Evolutionary conservation across 2,797 vertebrate genomes (phyloP).

Genomic region (Erpetoichthys calabaricus): DNA sequence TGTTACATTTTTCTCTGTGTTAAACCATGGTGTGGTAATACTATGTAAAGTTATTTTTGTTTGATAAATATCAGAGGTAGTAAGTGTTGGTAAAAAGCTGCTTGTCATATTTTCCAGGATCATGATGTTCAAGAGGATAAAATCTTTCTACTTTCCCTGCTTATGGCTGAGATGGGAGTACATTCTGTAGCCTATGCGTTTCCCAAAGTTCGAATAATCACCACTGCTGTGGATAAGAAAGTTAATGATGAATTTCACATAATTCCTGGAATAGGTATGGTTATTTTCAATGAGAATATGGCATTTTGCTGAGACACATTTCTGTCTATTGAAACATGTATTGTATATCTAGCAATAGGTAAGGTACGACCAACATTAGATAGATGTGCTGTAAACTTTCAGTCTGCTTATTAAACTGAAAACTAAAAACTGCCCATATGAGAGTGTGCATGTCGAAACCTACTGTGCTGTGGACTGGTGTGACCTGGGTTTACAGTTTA

Average conservation of each 20-base stretch:
- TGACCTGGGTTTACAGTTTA: neutral
- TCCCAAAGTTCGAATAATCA: conserved; percentile 74
- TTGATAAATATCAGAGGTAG: too few species aligned
- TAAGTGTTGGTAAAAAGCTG: too few species aligned
- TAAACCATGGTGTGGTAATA: too few species aligned
- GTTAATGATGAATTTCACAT: conserved; percentile 84
- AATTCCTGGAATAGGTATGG: conserved; percentile 79
- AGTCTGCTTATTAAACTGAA: too few species aligned
- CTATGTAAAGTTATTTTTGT: too few species aligned
- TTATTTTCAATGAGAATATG: too few species aligned
- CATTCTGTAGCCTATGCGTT: conserved; percentile 84
- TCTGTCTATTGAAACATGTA: neutral
- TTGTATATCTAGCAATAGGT: neutral
- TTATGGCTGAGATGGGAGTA: conserved; percentile 84
- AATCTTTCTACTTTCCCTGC: conserved; percentile 75
- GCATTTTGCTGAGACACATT: neutral
- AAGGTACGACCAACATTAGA: too few species aligned
- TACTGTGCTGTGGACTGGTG: accelerated
- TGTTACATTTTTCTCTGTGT: too few species aligned
- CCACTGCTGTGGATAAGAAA: conserved; percentile 79
- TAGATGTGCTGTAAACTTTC: too few species aligned
- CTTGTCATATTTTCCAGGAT: conserved; percentile 40
- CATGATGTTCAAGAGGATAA: conserved; percentile 77
- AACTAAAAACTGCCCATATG: neutral
- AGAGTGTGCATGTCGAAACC: accelerated